Evolutionary conservation across 2,888 invertebrate species (phyloP).

Genomic region (Drosophila limbata): DNA sequence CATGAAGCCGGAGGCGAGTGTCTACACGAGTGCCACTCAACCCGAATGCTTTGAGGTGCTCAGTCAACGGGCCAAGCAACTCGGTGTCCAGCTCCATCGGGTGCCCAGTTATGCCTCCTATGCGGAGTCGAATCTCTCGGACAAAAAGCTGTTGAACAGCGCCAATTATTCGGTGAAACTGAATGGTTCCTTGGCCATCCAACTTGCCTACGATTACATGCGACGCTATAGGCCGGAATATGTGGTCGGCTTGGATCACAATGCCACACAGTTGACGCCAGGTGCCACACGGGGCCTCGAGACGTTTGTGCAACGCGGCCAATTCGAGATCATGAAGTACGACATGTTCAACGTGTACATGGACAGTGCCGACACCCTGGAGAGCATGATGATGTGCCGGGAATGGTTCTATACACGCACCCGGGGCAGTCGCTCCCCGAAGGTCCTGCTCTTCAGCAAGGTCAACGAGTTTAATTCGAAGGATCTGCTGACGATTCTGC

Average conservation of each 20-base stretch:
- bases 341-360: constrained; percentile 67
- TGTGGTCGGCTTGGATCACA: constrained; percentile 42
- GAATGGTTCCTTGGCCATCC: constrained; percentile 68
- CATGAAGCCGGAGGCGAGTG: constrained; percentile 62
- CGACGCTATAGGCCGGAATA: constrained; percentile 58
- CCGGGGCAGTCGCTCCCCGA: constrained; percentile 62
- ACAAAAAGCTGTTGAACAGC: constrained; percentile 49
- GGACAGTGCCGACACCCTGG: constrained; percentile 65
- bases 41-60: constrained; percentile 66
- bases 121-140: constrained; percentile 40
- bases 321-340: constrained; percentile 60
- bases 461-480: constrained; percentile 72
- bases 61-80: constrained; percentile 56
- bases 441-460: constrained; percentile 65
- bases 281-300: constrained; percentile 55
- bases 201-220: constrained; percentile 65
- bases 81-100: constrained; percentile 53
- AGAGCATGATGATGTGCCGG: constrained; percentile 73
- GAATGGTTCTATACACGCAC: constrained; percentile 67
- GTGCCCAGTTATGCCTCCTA: constrained; percentile 61
- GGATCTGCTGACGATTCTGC: constrained; percentile 62
- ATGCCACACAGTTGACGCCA: constrained; percentile 50
- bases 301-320: constrained; percentile 48
- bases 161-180: constrained; percentile 48
- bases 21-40: constrained; percentile 65